Evolutionary conservation across 2,797 vertebrate species (phyloP).

Genomic region (Lates japonicus): DNA sequence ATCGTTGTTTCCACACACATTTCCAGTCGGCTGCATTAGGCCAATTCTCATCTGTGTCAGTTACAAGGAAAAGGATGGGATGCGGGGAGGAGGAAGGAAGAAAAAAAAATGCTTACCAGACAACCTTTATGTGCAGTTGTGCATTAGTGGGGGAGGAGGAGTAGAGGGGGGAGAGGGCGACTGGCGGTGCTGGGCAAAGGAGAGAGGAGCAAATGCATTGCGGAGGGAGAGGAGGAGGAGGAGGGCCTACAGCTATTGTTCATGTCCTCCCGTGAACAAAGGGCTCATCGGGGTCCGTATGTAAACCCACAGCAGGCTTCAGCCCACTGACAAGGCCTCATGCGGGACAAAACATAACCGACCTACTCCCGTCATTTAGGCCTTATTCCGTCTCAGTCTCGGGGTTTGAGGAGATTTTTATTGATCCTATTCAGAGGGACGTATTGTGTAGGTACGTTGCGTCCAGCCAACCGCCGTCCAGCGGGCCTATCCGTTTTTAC

Average conservation of each 20-base stretch:
- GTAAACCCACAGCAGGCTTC: constrained; percentile 85
- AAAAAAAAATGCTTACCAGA: constrained; percentile 81
- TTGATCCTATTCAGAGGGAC: too few species aligned
- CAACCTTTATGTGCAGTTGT: constrained; percentile 82
- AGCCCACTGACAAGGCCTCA: constrained; percentile 84
- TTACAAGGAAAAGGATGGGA: constrained; percentile 70
- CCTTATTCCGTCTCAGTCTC: constrained; percentile 50
- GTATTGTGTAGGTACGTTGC: constrained; percentile 79
- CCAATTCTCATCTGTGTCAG: constrained; percentile 83
- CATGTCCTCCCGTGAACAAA: constrained; percentile 89
- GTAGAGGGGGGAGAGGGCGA: constrained; percentile 65
- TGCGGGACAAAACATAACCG: constrained; percentile 82
- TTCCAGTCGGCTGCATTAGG: constrained; percentile 73
- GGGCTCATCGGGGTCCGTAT: constrained; percentile 87
- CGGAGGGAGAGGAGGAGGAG: constrained; percentile 84
- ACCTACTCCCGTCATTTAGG: constrained; percentile 68
- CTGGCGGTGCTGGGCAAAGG: constrained; percentile 81
- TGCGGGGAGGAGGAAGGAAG: constrained; percentile 66
- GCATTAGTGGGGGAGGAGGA: constrained; percentile 71
- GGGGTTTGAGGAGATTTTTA: constrained; percentile 61
- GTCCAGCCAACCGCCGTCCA: constrained; percentile 73
- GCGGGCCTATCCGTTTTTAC: constrained; percentile 83
- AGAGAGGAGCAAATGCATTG: constrained; percentile 83
- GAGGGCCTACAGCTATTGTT: constrained; percentile 90
- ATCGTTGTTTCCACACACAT: constrained; percentile 63